Conservation (phyloP, 2,797 vertebrate species). For the Muscicapa comitata region DNA sequence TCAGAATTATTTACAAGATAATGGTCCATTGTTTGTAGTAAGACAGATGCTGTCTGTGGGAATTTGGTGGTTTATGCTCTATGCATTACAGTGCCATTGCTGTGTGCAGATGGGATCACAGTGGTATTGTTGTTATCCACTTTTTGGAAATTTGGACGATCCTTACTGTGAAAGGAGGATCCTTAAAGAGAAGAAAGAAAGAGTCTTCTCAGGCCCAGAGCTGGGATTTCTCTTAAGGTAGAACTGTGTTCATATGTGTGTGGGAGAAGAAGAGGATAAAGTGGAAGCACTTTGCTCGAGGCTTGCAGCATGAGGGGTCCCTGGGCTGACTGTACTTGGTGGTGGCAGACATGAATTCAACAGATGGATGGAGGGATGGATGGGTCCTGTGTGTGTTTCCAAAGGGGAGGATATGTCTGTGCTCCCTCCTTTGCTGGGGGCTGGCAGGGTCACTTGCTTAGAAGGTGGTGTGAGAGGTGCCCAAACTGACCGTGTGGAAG, state of each 20-base stretch:
- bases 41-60: conserved; percentile 83
- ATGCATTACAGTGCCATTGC: conserved; percentile 69
- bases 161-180: conserved; percentile 46
- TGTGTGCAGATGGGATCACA: conserved; percentile 73
- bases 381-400: background rate
- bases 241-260: rapidly evolving
- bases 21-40: conserved; percentile 81
- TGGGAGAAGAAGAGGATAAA: background rate
- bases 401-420: rapidly evolving
- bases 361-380: background rate
- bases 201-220: background rate
- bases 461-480: background rate
- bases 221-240: conserved; percentile 26
- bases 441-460: background rate
- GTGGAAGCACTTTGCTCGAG: background rate
- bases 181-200: conserved; percentile 8
- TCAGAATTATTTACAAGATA: conserved; percentile 86
- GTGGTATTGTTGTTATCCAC: conserved; percentile 69
- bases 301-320: background rate
- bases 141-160: conserved; percentile 63
- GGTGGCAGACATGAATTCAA: background rate
- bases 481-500: background rate
- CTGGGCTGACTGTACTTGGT: background rate
- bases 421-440: background rate
- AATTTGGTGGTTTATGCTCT: conserved; percentile 79